Evolutionary conservation across 1,140 invertebrate species (phyloP), one percentile per base, ranked within the genome.

Genomic region (Aleiodes sp.): DNA sequence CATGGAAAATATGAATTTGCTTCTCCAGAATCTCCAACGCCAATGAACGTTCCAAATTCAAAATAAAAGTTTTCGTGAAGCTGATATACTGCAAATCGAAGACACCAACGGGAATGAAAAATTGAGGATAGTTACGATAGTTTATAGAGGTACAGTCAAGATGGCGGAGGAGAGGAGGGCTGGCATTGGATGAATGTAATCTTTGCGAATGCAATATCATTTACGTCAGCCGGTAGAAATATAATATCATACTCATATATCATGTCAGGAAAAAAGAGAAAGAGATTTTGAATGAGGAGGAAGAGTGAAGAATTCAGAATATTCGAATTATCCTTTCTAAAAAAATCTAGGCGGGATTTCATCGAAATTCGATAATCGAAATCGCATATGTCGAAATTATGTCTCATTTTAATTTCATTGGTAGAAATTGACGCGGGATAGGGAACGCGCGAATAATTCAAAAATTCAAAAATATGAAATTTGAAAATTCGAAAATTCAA

Each of bases 201-300:
- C 52, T 67, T 64, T 70, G 66, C 67, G 66, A 68, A 73, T 70
- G 43, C 43, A 61, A n/a, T 33, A 52, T 65, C 59, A 43, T 69
- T 69, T 69, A 62, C 60, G 67, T 66, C 70, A 57, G 59, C 67
- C 43, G 21, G 26, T 41, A 4, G 57, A 57, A 71, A 69, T 67
- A 73, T 74, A 76, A 79, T 76, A 78, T 74, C 66, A 73, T 29
- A 28, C 75, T 74, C 73, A 63, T 76, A 77, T 78, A 77, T 75
- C 75, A 80, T 74, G 69, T 52, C 26, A 52, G 46, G n/a, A n/a
- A n/a, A 52, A 52, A 24, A 52, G 46, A 12, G 9, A 21, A 21
- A 9, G 2, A 3, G 46, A 16, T 52, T 52, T 52, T 52, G 46
- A 39, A 41, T 41, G 29, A 21, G 21, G 16, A 10, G 12, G 21